These are phyloP conservation scores for Patella depressa DNA, from an alignment of 2,888 invertebrate genomes.

Conservation along the genomic window DNA sequence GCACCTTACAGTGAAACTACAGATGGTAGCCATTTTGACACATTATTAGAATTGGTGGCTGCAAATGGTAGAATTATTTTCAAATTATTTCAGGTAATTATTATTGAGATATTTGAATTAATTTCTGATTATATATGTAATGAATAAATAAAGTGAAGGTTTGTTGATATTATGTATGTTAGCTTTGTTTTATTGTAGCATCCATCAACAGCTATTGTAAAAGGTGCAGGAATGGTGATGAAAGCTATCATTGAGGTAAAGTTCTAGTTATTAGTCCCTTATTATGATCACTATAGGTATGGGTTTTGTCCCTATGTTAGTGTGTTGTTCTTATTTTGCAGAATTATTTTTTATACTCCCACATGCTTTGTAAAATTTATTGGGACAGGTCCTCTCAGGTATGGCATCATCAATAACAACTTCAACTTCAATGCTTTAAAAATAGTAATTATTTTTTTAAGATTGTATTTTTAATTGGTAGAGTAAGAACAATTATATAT, in stretches of 20 bases:
- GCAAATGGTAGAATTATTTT: slow-evolving; percentile 91
- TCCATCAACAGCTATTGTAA: slow-evolving; percentile 97
- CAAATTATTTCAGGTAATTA: slow-evolving; percentile 85
- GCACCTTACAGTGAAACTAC: slow-evolving; percentile 99
- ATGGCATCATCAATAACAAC: background rate
- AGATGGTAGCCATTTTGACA: slow-evolving; percentile 80
- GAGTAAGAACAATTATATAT: background rate
- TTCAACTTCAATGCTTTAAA: background rate
- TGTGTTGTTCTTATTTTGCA: background rate
- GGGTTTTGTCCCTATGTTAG: background rate
- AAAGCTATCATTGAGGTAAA: slow-evolving; percentile 90
- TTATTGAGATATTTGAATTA: background rate
- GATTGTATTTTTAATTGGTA: background rate
- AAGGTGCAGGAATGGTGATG: slow-evolving; percentile 97
- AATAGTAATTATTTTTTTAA: no score
- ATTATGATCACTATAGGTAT: background rate
- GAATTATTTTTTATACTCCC: no score
- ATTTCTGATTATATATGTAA: background rate
- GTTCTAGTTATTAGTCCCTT: background rate
- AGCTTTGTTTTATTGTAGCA: slow-evolving; percentile 76
- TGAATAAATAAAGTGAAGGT: no score
- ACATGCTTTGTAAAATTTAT: background rate
- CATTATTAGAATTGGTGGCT: slow-evolving; percentile 92
- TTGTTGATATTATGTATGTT: no score
- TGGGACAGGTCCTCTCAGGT: background rate